Conservation (phyloP, 2,797 vertebrate genomes). For the Cichlasoma orientale region DNA sequence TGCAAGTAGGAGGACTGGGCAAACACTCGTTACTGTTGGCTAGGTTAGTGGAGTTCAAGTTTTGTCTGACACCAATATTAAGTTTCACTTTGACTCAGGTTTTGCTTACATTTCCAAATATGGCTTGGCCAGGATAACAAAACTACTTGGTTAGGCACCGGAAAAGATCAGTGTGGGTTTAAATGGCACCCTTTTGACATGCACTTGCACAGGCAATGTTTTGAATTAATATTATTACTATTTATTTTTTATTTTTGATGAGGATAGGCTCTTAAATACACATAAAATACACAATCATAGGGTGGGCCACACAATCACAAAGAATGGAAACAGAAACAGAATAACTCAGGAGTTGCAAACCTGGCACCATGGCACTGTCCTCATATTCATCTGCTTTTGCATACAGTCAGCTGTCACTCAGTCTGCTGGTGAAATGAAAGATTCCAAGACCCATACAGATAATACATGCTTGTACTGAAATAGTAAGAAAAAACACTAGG, state of each 20-base stretch:
- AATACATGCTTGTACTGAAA: slow-evolving; percentile 15
- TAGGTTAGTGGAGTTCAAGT: not conserved
- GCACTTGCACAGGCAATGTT: not conserved
- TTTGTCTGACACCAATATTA: not conserved
- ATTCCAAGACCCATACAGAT: slow-evolving; percentile 6
- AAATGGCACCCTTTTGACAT: not conserved
- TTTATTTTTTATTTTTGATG: not conserved
- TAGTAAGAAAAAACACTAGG: slow-evolving; percentile 24
- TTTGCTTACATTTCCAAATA: not conserved
- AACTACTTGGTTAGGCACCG: fast-evolving
- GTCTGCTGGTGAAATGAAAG: fast-evolving
- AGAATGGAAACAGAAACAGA: not conserved
- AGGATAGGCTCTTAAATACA: not conserved
- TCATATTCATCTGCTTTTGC: not conserved
- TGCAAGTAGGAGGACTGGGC: not conserved
- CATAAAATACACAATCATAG: no score
- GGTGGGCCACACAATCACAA: not conserved
- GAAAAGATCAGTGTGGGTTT: not conserved
- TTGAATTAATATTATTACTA: no score
- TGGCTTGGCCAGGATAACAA: not conserved
- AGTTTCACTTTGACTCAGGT: not conserved
- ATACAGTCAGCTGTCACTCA: not conserved
- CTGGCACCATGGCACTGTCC: fast-evolving
- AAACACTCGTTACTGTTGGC: fast-evolving
- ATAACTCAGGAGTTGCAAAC: not conserved